These are phyloP conservation scores for Muraenolepis orangiensis DNA, from an alignment of 2,797 vertebrate species.

Conservation along the genomic window DNA sequence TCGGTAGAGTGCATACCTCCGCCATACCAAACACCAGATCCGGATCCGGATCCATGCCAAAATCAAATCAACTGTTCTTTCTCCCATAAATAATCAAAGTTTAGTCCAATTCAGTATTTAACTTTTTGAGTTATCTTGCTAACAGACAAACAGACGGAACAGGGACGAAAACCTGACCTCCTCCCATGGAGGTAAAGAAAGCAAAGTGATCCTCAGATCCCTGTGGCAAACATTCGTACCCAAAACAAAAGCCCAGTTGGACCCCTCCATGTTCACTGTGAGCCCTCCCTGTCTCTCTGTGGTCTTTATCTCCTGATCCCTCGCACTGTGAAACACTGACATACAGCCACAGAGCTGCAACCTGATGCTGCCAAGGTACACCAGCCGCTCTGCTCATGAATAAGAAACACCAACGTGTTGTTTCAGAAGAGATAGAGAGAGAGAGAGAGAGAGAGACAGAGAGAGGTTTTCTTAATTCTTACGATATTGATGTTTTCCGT, in stretches of 20 bases:
- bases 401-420: slow-evolving; percentile 36
- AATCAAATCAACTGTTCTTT: too few species aligned
- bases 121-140: too few species aligned
- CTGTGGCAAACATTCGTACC: slow-evolving; percentile 47
- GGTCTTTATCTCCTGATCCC: slow-evolving; percentile 30
- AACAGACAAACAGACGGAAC: too few species aligned
- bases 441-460: not conserved
- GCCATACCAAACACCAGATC: too few species aligned
- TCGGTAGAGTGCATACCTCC: too few species aligned
- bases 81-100: too few species aligned
- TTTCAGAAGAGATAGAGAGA: slow-evolving; percentile 1
- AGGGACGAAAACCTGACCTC: too few species aligned
- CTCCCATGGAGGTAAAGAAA: too few species aligned
- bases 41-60: too few species aligned
- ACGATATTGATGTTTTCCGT: not conserved
- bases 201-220: not conserved
- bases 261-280: slow-evolving; percentile 56
- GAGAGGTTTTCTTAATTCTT: not conserved
- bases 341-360: slow-evolving; percentile 41
- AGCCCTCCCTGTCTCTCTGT: slow-evolving; percentile 41
- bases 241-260: slow-evolving; percentile 64
- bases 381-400: slow-evolving; percentile 39
- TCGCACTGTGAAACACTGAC: slow-evolving; percentile 23
- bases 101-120: too few species aligned
- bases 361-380: slow-evolving; percentile 48